These are phyloP conservation scores for Coleophora flavipennella DNA, from an alignment of 2,888 invertebrate genomes.

Conservation along the genomic window DNA sequence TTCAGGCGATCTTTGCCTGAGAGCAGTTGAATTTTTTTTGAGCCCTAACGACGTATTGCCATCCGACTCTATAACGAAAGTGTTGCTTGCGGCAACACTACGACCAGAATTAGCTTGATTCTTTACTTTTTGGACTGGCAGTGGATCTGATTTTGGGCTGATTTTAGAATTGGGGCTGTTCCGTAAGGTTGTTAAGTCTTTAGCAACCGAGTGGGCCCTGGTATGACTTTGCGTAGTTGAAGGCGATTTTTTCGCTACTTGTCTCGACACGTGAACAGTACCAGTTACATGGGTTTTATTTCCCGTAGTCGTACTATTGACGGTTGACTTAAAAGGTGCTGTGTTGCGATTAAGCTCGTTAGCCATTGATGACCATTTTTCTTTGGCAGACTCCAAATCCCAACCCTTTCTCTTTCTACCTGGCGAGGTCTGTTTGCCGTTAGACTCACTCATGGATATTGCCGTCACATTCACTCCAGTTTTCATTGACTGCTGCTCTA, in stretches of 20 bases:
- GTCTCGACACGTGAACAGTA: conserved; percentile 5
- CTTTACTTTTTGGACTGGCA: background rate
- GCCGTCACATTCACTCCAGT: conserved; percentile 59
- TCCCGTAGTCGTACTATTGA: conserved; percentile 1
- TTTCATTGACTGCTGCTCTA: conserved; percentile 64
- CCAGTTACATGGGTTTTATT: conserved; percentile 6
- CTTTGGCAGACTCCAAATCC: conserved; percentile 62
- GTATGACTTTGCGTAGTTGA: background rate
- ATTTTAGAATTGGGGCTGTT: too few species aligned
- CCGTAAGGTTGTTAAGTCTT: background rate
- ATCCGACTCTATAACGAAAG: conserved; percentile 18
- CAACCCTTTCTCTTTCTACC: conserved; percentile 57
- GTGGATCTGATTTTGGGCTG: background rate
- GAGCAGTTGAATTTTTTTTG: conserved; percentile 10
- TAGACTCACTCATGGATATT: conserved; percentile 68
- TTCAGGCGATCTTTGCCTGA: background rate
- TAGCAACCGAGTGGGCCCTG: background rate
- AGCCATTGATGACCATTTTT: conserved; percentile 67
- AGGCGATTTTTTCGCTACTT: conserved; percentile 9
- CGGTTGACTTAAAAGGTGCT: background rate
- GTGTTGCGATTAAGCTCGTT: conserved; percentile 42
- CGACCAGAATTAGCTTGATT: background rate
- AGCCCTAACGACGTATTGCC: conserved; percentile 12
- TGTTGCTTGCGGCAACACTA: background rate
- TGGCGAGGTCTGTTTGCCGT: conserved; percentile 40